Evolutionary conservation across 37 sponge, comb jelly and placozoan genomes (phyloP).

Genomic region (Beroe forskalii): DNA sequence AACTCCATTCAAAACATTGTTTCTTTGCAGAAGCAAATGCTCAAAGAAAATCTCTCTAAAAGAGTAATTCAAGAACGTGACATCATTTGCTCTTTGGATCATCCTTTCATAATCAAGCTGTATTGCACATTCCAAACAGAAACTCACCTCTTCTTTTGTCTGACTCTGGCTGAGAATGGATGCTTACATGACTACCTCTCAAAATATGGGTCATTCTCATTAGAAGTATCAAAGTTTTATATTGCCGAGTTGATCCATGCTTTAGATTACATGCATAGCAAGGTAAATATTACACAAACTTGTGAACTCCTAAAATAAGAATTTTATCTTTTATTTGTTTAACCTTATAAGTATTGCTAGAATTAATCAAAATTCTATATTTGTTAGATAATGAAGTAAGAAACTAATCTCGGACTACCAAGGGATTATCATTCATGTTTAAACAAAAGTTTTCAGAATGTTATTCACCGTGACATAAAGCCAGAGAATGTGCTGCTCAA

Average conservation of each 20-base stretch:
- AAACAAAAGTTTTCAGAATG: slow-evolving; percentile 48
- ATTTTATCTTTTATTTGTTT: too few species aligned
- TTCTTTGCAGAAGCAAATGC: slow-evolving; percentile 39
- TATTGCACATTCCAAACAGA: slow-evolving; percentile 61
- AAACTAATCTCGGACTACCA: too few species aligned
- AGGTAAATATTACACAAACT: slow-evolving; percentile 7
- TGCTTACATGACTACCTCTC: slow-evolving; percentile 26
- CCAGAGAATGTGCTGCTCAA: slow-evolving; percentile 40
- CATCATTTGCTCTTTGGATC: slow-evolving; percentile 35
- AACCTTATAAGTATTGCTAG: too few species aligned
- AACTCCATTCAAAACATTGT: too few species aligned
- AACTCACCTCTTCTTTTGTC: slow-evolving; percentile 38
- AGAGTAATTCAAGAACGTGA: slow-evolving; percentile 42
- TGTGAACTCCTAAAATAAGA: too few species aligned
- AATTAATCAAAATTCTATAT: too few species aligned
- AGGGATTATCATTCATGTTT: too few species aligned
- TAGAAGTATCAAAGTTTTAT: slow-evolving; percentile 22
- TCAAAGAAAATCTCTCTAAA: slow-evolving; percentile 23
- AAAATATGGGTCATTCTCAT: slow-evolving; percentile 51
- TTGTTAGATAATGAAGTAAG: too few species aligned
- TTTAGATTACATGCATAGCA: slow-evolving; percentile 31
- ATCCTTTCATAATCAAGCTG: slow-evolving; percentile 33
- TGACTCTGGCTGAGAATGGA: slow-evolving; percentile 44
- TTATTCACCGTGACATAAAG: slow-evolving; percentile 45
- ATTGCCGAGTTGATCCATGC: slow-evolving; percentile 23